These are phyloP conservation scores for Pangasius krempfi DNA, from an alignment of 2,797 vertebrate species.

Conservation along the genomic window DNA sequence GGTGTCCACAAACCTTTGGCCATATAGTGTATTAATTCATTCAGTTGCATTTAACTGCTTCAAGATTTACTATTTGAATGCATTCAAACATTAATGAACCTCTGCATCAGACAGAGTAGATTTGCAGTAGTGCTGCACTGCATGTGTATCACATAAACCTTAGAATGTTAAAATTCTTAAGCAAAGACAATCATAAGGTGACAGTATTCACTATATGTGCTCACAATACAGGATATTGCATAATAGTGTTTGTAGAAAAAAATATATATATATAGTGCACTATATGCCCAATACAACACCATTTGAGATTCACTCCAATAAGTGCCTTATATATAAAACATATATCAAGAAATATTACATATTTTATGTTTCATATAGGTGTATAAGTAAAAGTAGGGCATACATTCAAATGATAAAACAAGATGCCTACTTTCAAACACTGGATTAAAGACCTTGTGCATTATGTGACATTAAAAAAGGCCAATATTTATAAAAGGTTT, in stretches of 20 bases:
- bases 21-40: background rate
- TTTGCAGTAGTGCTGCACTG: background rate
- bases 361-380: background rate
- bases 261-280: too few relatives aligned
- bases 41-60: background rate
- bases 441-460: background rate
- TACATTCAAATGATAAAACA: background rate
- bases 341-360: background rate
- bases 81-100: background rate
- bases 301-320: background rate
- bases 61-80: background rate
- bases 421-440: background rate
- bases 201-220: background rate
- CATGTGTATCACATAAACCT: background rate
- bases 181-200: background rate
- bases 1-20: background rate
- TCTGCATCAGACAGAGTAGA: background rate
- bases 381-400: background rate
- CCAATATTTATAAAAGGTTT: background rate
- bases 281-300: background rate
- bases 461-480: background rate
- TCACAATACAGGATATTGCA: background rate
- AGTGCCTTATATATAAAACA: background rate
- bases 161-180: background rate
- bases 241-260: background rate